Evolutionary conservation across 2,888 invertebrate genomes (phyloP).

Genomic region (Bembecia ichneumoniformis): DNA sequence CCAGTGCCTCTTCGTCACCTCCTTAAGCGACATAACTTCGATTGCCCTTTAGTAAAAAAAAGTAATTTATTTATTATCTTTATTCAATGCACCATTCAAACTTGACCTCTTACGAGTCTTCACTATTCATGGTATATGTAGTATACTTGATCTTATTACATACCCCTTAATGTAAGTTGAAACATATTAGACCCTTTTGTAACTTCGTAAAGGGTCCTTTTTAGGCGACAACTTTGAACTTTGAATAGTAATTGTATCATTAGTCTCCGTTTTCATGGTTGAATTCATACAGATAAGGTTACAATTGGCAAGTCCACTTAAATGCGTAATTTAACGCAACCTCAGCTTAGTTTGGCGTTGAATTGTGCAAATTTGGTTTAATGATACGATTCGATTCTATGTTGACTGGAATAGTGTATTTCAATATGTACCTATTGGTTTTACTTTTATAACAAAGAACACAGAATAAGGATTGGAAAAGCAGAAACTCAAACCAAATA

Average conservation of each 20-base stretch:
- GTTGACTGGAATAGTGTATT: too few species aligned
- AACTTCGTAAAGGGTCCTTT: constrained; percentile 7
- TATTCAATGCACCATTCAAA: not conserved
- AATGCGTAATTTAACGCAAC: not conserved
- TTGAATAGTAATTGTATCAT: constrained; percentile 3
- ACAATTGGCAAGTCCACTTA: not conserved
- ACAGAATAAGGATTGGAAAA: too few species aligned
- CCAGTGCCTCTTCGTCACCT: too few species aligned
- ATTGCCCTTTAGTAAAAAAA: too few species aligned
- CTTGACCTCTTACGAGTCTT: not conserved
- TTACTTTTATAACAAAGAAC: too few species aligned
- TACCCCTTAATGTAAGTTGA: not conserved
- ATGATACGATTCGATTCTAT: too few species aligned
- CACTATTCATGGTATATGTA: not conserved
- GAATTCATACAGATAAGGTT: not conserved
- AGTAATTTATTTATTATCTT: too few species aligned
- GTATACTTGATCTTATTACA: not conserved
- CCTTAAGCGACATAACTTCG: too few species aligned
- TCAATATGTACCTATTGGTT: too few species aligned
- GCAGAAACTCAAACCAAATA: too few species aligned
- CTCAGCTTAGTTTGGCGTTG: not conserved
- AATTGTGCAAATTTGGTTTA: too few species aligned
- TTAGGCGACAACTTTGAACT: constrained; percentile 5
- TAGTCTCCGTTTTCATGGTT: not conserved
- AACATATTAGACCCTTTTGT: constrained; percentile 2